Conservation (phyloP, 2,113 vertebrate genomes). For the Serinus canaria region DNA sequence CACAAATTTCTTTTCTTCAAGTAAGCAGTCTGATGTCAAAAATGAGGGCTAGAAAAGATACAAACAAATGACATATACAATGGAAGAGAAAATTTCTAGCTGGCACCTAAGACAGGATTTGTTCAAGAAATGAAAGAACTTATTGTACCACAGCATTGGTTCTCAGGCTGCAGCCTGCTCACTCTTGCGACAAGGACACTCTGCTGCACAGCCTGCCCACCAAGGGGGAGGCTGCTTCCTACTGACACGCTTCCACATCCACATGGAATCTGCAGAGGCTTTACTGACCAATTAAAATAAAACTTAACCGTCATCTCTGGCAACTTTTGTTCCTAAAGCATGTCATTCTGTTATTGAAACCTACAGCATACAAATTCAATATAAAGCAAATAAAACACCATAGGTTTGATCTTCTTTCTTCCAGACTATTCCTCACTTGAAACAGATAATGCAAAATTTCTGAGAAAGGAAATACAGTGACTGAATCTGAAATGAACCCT, state of each 20-base stretch:
- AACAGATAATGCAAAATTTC: not conserved
- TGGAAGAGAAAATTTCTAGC: not conserved
- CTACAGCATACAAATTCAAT: not conserved
- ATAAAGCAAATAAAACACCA: not conserved
- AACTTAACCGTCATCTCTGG: not conserved
- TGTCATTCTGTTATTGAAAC: not conserved
- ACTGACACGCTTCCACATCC: not conserved
- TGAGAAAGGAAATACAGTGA: not conserved
- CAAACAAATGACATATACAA: not conserved
- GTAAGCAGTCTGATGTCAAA: not conserved
- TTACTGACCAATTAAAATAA: not conserved
- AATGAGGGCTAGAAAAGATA: not conserved
- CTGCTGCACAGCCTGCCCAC: not conserved
- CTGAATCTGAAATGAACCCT: not conserved
- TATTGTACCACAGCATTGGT: not conserved
- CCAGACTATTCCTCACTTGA: not conserved
- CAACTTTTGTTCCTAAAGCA: not conserved
- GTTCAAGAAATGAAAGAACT: constrained; percentile 24
- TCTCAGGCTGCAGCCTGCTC: constrained; percentile 7
- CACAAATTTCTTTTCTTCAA: not conserved
- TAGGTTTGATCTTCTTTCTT: not conserved
- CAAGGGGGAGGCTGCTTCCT: not conserved
- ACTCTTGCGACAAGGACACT: not conserved
- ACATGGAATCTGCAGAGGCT: not conserved
- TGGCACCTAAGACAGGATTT: not conserved